Evolutionary conservation across 2,113 vertebrate species (phyloP), one percentile per base, ranked within the genome.

Genomic region (Phrynosoma platyrhinos): DNA sequence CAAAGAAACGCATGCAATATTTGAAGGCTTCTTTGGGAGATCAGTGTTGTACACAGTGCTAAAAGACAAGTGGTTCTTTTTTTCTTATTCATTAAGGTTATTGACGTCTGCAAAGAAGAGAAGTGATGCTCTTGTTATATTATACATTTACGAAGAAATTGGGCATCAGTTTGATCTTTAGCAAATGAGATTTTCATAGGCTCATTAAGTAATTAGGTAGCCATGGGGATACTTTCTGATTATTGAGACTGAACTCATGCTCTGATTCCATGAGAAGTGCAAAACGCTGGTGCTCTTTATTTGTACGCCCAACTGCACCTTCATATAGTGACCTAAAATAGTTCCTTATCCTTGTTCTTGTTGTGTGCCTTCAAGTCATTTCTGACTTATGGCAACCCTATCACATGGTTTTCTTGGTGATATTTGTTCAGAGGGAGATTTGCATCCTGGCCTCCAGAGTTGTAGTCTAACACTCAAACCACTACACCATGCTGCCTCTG

Each of bases 11-110:
- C 79, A 32, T 16, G 66, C 36, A 82, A 42, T 62, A 68, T 47
- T 69, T 25, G 14, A 52, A 69, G 40, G 58, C 30, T 64, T 66
- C 4, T 40, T 0, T 79, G 79, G 32, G 58, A 66, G 21, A 66
- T 27, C 66, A 52, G 25, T 25, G 30, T 3, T 58, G 5, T 58
- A 66, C 10, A 36, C 20, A 32, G n/a, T 64, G 58, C 79, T 23
- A 81, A n/a, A 36, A n/a, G 64, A 66, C 9, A 23, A 40, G 58
- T 36, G 14, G 9, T 32, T 23, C 12, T 82, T 27, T 52, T 18
- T 83, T 53, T 71, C 16, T 53, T 16, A 72, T 83, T 72, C 64
- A 52, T 83, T 83, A 83, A 71, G 47, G 27, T 83, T 83, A 71
- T 72, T 23, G 68, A 53, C 9, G 12, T 12, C 80, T 1, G 52